phyloP scores from a whole-genome alignment of 2,113 vertebrate genomes.

The Rousettus leschenaultii region DNA sequence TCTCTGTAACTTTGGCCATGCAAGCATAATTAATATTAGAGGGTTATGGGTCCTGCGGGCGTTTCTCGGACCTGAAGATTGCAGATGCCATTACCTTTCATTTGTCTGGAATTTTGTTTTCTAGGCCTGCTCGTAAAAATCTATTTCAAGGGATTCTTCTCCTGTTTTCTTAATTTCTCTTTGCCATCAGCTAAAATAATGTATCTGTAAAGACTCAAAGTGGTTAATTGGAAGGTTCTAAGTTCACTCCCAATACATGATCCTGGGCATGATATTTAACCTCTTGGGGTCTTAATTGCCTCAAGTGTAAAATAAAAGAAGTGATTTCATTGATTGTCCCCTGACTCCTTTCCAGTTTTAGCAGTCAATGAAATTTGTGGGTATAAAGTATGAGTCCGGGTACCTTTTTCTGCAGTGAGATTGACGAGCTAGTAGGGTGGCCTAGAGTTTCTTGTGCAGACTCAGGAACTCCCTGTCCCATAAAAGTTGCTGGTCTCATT shows the following conservation, averaged over 20 bases:
- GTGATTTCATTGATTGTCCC: neutral
- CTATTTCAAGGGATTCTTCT: neutral
- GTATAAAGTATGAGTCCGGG: neutral
- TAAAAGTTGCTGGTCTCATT: neutral
- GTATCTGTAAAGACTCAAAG: neutral
- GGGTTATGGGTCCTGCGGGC: neutral
- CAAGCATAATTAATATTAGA: neutral
- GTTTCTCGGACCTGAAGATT: neutral
- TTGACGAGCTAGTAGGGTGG: fast-evolving
- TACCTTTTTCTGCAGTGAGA: neutral
- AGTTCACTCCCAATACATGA: neutral
- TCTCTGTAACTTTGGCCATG: neutral
- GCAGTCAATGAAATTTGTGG: neutral
- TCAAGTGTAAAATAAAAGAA: neutral
- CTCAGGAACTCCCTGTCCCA: neutral
- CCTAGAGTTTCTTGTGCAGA: neutral
- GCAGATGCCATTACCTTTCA: neutral
- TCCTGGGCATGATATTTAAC: neutral
- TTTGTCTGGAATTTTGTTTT: neutral
- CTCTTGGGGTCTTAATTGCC: neutral
- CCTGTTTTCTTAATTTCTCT: neutral
- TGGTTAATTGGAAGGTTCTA: neutral
- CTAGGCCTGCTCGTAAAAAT: neutral
- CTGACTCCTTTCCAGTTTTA: neutral
- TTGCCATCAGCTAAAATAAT: neutral